Conservation (phyloP, 1,140 invertebrate genomes). For the Trichomalopsis sarcophagae region DNA sequence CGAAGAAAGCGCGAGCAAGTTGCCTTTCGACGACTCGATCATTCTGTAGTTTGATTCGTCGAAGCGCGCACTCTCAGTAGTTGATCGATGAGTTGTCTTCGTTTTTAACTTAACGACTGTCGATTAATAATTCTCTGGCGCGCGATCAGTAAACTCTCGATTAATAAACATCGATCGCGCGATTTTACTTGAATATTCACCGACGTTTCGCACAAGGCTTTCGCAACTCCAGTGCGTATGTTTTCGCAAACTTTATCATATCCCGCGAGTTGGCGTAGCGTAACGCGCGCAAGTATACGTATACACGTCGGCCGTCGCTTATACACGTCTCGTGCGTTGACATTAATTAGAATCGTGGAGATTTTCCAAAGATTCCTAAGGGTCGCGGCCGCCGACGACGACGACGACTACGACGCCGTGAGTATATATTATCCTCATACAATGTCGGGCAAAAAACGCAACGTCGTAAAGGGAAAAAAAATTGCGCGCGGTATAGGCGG, state of each 20-base stretch:
- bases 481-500: neutral
- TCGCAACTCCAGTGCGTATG: neutral
- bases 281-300: neutral
- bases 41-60: too few species aligned
- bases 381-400: neutral
- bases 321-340: conserved; percentile 23
- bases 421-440: neutral
- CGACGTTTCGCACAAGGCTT: neutral
- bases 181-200: too few species aligned
- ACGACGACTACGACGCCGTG: neutral
- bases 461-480: conserved; percentile 41
- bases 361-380: conserved; percentile 49
- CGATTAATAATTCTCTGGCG: too few species aligned
- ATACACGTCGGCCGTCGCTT: conserved; percentile 26
- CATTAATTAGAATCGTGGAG: conserved; percentile 49
- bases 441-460: conserved; percentile 45
- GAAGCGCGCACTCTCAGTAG: too few species aligned
- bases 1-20: too few species aligned
- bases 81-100: too few species aligned
- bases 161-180: too few species aligned
- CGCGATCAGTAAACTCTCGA: too few species aligned
- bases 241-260: neutral
- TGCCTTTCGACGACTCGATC: too few species aligned
- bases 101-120: too few species aligned
- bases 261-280: neutral